Percentiles rank a stretch among this genome's conserved stretches.
Conservation (phyloP, 1,140 invertebrate genomes). For the Euwallacea fornicatus region DNA sequence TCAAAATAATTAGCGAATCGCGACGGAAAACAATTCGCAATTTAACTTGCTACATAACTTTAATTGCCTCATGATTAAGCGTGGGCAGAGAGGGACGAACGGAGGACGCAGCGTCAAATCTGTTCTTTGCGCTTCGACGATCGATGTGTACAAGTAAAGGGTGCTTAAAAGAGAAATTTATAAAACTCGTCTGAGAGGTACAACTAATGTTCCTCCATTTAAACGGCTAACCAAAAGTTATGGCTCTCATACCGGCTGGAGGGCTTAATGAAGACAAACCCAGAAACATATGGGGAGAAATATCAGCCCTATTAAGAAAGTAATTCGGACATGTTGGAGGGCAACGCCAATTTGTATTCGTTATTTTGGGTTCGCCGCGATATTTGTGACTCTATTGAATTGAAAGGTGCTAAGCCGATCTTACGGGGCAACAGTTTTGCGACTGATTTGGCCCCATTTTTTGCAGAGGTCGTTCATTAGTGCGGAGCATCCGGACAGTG, state of each 20-base stretch:
- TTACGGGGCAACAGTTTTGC: background rate
- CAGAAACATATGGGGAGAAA: slow-evolving; percentile 1
- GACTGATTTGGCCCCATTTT: background rate
- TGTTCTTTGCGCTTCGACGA: too few species aligned
- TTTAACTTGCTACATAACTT: slow-evolving; percentile 22
- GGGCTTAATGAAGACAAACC: slow-evolving; percentile 7
- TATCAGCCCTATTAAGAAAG: slow-evolving; percentile 2
- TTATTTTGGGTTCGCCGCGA: too few species aligned
- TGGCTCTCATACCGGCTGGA: background rate
- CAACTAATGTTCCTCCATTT: too few species aligned
- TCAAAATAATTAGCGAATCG: slow-evolving; percentile 4
- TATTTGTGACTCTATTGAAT: too few species aligned
- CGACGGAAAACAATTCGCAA: slow-evolving; percentile 13
- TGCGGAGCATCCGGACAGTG: slow-evolving; percentile 8
- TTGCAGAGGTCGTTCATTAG: slow-evolving; percentile 6
- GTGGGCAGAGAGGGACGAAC: too few species aligned
- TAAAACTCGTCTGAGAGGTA: too few species aligned
- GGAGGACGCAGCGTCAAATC: too few species aligned
- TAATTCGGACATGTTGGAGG: slow-evolving; percentile 3
- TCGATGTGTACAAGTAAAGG: too few species aligned
- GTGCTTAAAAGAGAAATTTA: too few species aligned
- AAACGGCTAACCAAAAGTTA: slow-evolving; percentile 5
- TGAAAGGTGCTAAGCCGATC: too few species aligned
- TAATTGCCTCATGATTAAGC: slow-evolving; percentile 7
- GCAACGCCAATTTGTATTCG: too few species aligned